A percentile compares a stretch with the other conserved stretches of the same genome.
phyloP scores from a whole-genome alignment of 2,888 invertebrate genomes.

The Ecliptopera silaceata region DNA sequence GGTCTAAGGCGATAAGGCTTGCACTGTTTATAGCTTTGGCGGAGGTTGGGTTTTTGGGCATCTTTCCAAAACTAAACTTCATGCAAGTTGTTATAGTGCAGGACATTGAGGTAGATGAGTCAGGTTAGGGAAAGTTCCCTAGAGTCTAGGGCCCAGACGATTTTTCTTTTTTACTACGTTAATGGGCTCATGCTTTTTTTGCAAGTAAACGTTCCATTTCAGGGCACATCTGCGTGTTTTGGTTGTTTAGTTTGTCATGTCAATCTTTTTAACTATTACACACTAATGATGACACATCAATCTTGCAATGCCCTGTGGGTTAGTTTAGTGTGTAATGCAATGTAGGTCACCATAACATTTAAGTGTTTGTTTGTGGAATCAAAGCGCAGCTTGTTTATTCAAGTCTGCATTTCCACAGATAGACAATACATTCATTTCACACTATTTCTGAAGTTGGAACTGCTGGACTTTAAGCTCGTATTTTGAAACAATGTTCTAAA shows the following conservation, averaged over 20 bases:
- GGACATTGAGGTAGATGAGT: not conserved
- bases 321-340: slow-evolving; percentile 2
- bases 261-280: no score
- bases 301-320: not conserved
- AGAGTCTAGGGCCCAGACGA: no score
- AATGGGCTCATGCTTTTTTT: no score
- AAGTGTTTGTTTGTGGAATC: slow-evolving; percentile 14
- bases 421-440: slow-evolving; percentile 13
- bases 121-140: no score
- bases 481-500: no score
- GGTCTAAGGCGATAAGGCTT: slow-evolving; percentile 7
- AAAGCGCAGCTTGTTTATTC: slow-evolving; percentile 5
- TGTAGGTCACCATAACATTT: slow-evolving; percentile 14
- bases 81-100: not conserved
- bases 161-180: no score
- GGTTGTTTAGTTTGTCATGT: no score
- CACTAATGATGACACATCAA: not conserved
- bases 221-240: no score
- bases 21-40: slow-evolving; percentile 7
- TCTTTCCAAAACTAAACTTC: slow-evolving; percentile 1
- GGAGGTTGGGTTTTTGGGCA: not conserved
- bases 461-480: not conserved
- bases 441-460: not conserved
- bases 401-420: slow-evolving; percentile 1
- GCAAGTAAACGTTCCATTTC: no score